Percentiles rank a stretch among this genome's conserved stretches.
These are phyloP conservation scores for Contarinia nasturtii DNA, from an alignment of 1,140 invertebrate species.

Conservation along the genomic window DNA sequence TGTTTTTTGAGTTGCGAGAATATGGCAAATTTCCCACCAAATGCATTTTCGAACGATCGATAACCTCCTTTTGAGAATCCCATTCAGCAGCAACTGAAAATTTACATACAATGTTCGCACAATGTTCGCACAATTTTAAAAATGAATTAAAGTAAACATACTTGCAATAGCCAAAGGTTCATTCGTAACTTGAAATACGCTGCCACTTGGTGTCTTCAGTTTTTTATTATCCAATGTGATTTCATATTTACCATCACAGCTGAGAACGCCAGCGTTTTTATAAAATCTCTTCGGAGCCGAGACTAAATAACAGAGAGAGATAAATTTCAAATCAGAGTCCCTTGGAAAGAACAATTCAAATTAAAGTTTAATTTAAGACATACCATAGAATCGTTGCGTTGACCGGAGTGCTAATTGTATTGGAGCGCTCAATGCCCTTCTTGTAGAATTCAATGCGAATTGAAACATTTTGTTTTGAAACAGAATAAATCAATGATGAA, in stretches of 20 bases:
- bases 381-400: too few relatives aligned
- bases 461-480: too few relatives aligned
- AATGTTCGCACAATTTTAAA: too few relatives aligned
- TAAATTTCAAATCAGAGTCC: too few relatives aligned
- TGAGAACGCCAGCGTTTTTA: slow-evolving; percentile 37
- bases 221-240: slow-evolving; percentile 65
- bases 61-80: slow-evolving; percentile 55
- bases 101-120: slow-evolving; percentile 50
- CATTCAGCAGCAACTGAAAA: slow-evolving; percentile 59
- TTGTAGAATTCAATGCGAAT: too few relatives aligned
- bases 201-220: slow-evolving; percentile 72
- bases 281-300: slow-evolving; percentile 47
- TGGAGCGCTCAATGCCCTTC: too few relatives aligned
- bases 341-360: too few relatives aligned
- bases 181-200: slow-evolving; percentile 54
- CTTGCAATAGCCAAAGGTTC: slow-evolving; percentile 70
- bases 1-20: too few relatives aligned
- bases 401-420: too few relatives aligned
- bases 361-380: too few relatives aligned
- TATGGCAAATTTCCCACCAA: slow-evolving; percentile 30
- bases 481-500: too few relatives aligned
- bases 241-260: slow-evolving; percentile 41
- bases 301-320: neutral
- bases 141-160: slow-evolving; percentile 35
- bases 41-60: slow-evolving; percentile 53